These are phyloP conservation scores for Apodemia hepburni DNA, from an alignment of 2,888 invertebrate species.

Conservation along the genomic window DNA sequence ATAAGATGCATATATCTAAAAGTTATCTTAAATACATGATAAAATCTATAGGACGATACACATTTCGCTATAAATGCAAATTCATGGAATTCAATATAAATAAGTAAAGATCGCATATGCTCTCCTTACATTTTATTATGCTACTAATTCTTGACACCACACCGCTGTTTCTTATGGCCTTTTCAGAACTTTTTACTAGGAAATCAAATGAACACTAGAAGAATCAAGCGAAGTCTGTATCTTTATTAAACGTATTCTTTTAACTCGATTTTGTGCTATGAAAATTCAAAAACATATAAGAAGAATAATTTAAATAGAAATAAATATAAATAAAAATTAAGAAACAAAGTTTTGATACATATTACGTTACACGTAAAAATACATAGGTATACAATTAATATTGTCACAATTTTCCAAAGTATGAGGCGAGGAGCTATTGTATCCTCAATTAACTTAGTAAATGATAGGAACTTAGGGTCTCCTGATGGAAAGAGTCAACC, in stretches of 20 bases:
- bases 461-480: too few relatives aligned
- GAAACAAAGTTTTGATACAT: too few relatives aligned
- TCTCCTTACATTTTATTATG: conserved; percentile 74
- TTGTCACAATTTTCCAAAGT: too few relatives aligned
- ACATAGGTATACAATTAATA: too few relatives aligned
- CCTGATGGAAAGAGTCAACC: too few relatives aligned
- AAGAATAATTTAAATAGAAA: too few relatives aligned
- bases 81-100: conserved; percentile 78
- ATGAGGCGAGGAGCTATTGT: too few relatives aligned
- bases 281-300: neutral
- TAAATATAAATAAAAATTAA: too few relatives aligned
- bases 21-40: conserved; percentile 72
- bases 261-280: neutral
- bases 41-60: conserved; percentile 77
- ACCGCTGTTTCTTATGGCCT: conserved; percentile 20
- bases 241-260: too few relatives aligned
- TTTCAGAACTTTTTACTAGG: neutral
- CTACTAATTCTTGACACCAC: conserved; percentile 57
- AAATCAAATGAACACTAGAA: neutral
- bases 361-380: too few relatives aligned
- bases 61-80: conserved; percentile 79
- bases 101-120: conserved; percentile 52
- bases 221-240: neutral
- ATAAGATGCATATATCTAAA: conserved; percentile 60
- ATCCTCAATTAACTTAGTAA: too few relatives aligned